phyloP scores from a whole-genome alignment of 2,113 vertebrate genomes.

The Gnathonemus longibarbis region DNA sequence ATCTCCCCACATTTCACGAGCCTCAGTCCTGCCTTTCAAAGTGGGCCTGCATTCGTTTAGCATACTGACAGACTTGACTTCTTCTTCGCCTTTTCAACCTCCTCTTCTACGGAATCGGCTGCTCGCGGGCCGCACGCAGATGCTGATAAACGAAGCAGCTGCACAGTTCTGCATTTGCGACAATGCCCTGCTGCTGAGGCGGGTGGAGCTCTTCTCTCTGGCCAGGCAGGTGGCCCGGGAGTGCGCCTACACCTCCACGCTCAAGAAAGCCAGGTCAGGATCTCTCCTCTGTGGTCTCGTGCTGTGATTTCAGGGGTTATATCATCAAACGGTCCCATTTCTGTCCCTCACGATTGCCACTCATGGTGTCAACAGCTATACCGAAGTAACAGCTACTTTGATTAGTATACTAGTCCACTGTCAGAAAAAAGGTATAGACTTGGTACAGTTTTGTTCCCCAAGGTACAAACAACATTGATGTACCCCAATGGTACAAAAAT shows the following conservation, averaged over 20 bases:
- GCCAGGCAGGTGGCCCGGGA: slow-evolving; percentile 88
- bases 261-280: slow-evolving; percentile 77
- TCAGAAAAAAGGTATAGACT: background rate
- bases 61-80: background rate
- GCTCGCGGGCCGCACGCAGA: slow-evolving; percentile 52
- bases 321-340: background rate
- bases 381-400: background rate
- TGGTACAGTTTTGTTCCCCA: background rate
- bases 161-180: slow-evolving; percentile 94
- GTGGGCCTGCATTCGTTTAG: background rate
- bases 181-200: slow-evolving; percentile 80
- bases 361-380: background rate
- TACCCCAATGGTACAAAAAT: background rate
- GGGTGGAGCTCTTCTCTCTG: slow-evolving; percentile 90
- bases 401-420: background rate
- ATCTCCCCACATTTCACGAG: background rate
- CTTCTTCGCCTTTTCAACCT: background rate
- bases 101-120: background rate
- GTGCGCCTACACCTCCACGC: slow-evolving; percentile 85
- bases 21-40: background rate
- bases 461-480: background rate
- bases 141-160: slow-evolving; percentile 93
- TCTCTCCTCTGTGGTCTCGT: background rate
- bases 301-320: background rate
- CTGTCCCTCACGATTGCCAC: background rate